Evolutionary conservation across 2,888 invertebrate genomes (phyloP), one percentile per base, ranked within the genome.

Genomic region (Isotomurus palustris): DNA sequence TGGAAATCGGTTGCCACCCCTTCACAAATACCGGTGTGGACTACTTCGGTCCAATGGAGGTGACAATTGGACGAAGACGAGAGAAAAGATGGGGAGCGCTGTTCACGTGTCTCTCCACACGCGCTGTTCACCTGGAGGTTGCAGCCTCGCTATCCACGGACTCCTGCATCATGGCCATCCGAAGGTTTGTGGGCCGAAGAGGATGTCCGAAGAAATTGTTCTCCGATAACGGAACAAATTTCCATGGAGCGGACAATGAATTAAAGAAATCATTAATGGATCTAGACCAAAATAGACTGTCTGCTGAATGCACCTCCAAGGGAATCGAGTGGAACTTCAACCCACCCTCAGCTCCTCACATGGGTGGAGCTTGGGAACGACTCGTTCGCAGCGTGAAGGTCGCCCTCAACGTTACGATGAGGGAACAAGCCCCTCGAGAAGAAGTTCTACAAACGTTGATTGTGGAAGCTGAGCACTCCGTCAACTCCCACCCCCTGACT

Each of bases 301-400:
- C 12, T 5, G 25, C 14, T 2, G n/a, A 29, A 14, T 3, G 14
- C 3, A 25, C 35, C 3, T n/a, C 21, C 10, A 2, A 22, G 2
- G 36, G 45, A 21, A 53, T 35, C 6, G 27, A 29, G 3, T 53
- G 44, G 44, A 29, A 45, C 22, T 53, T 53, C 21, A 53, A 17
- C 17, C 53, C 53, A 10, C 53, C 53, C 6, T n/a, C 3, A 19
- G 53, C 62, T 0, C 64, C 69, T 14, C 65, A 68, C 36, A 64
- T 68, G 44, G 67, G 68, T 12, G 68, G 70, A 14, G 49, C 36
- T 12, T 65, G 63, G 64, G 69, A 70, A 24, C 50, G 70, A 2
- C 43, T 68, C 32, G 58, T 71, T 14, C 52, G 59, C 17, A 38
- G 59, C 2, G 54, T 58, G 10, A 60, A 70, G 38, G 45, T 29